A percentile compares a stretch with the other conserved stretches of the same genome.
Conservation (phyloP, 2,888 invertebrate genomes). For the Tridacna crocea region DNA sequence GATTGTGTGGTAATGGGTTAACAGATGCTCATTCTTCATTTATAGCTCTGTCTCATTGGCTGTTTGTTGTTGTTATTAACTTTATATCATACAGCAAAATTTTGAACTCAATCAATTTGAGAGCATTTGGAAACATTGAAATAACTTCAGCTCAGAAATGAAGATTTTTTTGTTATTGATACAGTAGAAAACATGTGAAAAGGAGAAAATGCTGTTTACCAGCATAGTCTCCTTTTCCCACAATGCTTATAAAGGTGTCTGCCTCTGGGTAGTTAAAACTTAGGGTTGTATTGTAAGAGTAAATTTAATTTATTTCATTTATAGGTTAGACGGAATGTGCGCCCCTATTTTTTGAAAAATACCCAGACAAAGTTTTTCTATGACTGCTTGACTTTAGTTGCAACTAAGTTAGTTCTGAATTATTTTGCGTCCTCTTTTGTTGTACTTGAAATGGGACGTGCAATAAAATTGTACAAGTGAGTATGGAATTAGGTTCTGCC, state of each 20-base stretch:
- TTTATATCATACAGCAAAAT: too few species aligned
- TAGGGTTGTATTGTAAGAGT: too few species aligned
- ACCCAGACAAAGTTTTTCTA: conserved; percentile 86
- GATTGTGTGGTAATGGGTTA: too few species aligned
- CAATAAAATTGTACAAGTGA: conserved; percentile 92
- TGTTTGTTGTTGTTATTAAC: too few species aligned
- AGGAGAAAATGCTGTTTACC: neutral
- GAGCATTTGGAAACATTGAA: too few species aligned
- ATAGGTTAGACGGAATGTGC: conserved; percentile 91
- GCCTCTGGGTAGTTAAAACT: neutral
- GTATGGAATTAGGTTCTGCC: conserved; percentile 71
- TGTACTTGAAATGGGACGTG: conserved; percentile 92
- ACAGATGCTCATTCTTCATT: too few species aligned
- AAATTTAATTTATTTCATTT: conserved; percentile 31
- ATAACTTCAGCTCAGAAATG: too few species aligned
- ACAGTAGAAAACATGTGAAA: neutral
- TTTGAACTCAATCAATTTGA: too few species aligned
- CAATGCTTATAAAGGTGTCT: neutral
- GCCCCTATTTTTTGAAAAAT: conserved; percentile 82
- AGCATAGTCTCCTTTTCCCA: neutral
- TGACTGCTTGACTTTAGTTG: conserved; percentile 91
- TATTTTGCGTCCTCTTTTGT: conserved; percentile 97
- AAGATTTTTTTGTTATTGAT: too few species aligned
- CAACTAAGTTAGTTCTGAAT: conserved; percentile 93
- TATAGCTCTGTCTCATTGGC: too few species aligned